Base-by-base conservation (phyloP, 2,888 invertebrate genomes). In the Kryphioiulus occultus region DNA sequence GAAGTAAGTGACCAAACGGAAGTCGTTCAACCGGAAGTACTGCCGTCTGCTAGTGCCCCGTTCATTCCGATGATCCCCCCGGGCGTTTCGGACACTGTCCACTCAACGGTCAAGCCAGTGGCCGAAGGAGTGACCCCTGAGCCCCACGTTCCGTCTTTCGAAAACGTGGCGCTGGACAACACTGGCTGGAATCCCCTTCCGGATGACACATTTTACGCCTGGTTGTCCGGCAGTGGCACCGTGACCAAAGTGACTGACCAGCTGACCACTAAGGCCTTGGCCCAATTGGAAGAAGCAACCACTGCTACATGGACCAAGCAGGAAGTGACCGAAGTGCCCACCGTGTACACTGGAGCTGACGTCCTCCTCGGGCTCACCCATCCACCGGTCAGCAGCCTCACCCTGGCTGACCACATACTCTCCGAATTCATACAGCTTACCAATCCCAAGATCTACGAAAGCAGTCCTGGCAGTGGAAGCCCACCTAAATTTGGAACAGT, bases 111-210 rank as follows among this genome's bases (percentile, higher is more conserved):
- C 30, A 15, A 30, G 78, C 9, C 78, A 0, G 30, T 15, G 12
- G 26, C n/a, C 59, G n/a, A 53, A 53, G n/a, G n/a, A n/a, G 68
- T 68, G 22, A 78, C 78, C 26, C 1, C 7, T 12, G 30, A 78
- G 30, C 39, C 35, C 12, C 12, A 39, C 12, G 0, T 19, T 10
- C 86, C 53, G 0, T 53, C 44, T 19, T 86, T 86, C 53, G 86
- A 44, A 0, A 47, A 47, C 26, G 53, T 86, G 1, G 53, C 53
- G 12, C 26, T 86, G 19, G 86, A 86, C 86, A 86, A 86, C 53
- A 86, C 86, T 0, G 86, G 86, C 26, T 86, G 86, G 86, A 86
- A 47, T 9, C 86, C 86, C 22, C 47, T 86, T 44, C 86, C 86
- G 53, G 44, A 86, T 53, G 53, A 86, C 42, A 53, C 86, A 0